Evolutionary conservation across 1,140 invertebrate genomes (phyloP).

Genomic region (Drosophila ercepeae): DNA sequence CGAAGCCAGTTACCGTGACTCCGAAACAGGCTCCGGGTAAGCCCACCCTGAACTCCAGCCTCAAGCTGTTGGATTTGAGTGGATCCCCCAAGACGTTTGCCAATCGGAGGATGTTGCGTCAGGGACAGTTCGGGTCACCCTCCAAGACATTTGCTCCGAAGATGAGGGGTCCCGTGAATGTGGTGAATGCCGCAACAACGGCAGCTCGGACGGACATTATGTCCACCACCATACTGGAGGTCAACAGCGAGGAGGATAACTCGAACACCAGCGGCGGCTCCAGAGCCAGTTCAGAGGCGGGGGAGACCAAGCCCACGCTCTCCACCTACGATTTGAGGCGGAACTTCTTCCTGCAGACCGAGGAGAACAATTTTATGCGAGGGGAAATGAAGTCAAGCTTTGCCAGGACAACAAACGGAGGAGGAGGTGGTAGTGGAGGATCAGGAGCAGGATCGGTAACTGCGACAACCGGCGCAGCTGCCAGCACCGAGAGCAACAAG

Average conservation of each 20-base stretch:
- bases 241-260: constrained; percentile 88
- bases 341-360: constrained; percentile 83
- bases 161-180: constrained; percentile 84
- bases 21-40: constrained; percentile 36
- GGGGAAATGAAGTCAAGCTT: constrained; percentile 77
- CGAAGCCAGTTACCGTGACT: constrained; percentile 2
- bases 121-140: constrained; percentile 85
- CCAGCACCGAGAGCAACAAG: constrained; percentile 50
- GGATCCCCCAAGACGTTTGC: constrained; percentile 88
- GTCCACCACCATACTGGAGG: constrained; percentile 93
- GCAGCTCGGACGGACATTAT: constrained; percentile 91
- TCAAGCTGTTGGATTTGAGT: constrained; percentile 86
- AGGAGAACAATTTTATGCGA: constrained; percentile 84
- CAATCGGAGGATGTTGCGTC: constrained; percentile 86
- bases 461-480: not conserved
- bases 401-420: constrained; percentile 31
- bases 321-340: constrained; percentile 75
- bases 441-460: not conserved
- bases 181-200: constrained; percentile 89
- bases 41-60: constrained; percentile 79
- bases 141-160: constrained; percentile 86
- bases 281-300: constrained; percentile 40
- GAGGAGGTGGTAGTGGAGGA: constrained; percentile 7
- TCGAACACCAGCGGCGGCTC: constrained; percentile 70
- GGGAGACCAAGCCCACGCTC: constrained; percentile 18